These are phyloP conservation scores for Melanerpes formicivorus DNA, from an alignment of 2,113 vertebrate species.

Conservation along the genomic window DNA sequence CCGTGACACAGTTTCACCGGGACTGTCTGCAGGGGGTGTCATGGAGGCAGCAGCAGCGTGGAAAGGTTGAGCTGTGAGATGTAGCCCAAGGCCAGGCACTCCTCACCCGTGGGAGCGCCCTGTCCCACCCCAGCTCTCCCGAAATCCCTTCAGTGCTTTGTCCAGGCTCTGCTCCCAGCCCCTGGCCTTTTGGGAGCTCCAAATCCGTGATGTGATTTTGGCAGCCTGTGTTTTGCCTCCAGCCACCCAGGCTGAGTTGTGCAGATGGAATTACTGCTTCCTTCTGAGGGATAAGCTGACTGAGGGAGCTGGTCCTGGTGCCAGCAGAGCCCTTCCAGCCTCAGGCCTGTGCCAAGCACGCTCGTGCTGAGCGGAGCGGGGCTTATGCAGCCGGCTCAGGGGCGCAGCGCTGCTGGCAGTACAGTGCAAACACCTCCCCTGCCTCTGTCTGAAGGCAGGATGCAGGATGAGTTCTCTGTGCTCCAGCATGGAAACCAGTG, in stretches of 20 bases:
- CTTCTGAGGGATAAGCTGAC: background rate
- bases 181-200: background rate
- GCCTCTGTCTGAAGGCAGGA: background rate
- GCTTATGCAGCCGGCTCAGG: background rate
- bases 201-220: background rate
- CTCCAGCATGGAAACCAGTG: background rate
- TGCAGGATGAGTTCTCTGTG: background rate
- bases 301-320: background rate
- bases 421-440: background rate
- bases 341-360: background rate
- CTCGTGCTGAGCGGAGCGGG: background rate
- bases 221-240: background rate
- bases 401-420: background rate
- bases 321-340: background rate
- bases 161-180: background rate
- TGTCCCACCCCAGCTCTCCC: background rate
- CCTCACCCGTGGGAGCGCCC: background rate
- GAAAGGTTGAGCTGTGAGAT: background rate
- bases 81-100: background rate
- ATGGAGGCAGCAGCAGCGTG: fast-evolving
- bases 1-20: background rate
- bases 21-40: background rate
- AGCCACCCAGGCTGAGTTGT: background rate
- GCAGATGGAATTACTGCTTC: background rate
- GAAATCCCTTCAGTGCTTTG: background rate